Conservation (phyloP, 2,888 invertebrate species). For the Cenopis cana region DNA sequence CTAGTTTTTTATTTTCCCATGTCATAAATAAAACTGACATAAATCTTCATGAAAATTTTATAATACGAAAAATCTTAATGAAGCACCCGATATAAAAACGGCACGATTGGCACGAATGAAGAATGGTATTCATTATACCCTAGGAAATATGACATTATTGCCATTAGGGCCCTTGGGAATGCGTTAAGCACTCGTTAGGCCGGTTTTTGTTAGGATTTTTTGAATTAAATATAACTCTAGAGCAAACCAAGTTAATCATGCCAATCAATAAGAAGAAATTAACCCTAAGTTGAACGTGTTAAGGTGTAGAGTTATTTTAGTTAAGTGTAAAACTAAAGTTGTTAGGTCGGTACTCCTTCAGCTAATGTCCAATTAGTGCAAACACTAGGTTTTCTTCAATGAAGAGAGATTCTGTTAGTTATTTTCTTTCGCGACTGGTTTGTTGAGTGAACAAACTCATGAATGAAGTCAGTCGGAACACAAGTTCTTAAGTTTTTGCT, state of each 20-base stretch:
- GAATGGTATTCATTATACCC: constrained; percentile 66
- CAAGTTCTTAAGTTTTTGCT: constrained; percentile 41
- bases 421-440: constrained; percentile 40
- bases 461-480: constrained; percentile 58
- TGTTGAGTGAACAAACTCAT: constrained; percentile 53
- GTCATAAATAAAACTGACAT: too few species aligned
- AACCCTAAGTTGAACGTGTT: neutral
- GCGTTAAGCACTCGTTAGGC: constrained; percentile 52
- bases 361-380: constrained; percentile 70
- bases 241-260: constrained; percentile 45
- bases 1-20: too few species aligned
- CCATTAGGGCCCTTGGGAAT: constrained; percentile 55
- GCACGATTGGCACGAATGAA: constrained; percentile 55
- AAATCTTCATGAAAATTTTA: constrained; percentile 16
- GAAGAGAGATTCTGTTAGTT: constrained; percentile 57
- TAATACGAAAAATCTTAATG: constrained; percentile 44
- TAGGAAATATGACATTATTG: constrained; percentile 71
- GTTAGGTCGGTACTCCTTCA: constrained; percentile 47
- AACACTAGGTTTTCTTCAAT: constrained; percentile 66
- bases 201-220: constrained; percentile 66
- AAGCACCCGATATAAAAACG: constrained; percentile 55
- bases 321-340: neutral
- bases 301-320: neutral
- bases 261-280: neutral
- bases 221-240: constrained; percentile 55